Base-by-base conservation (phyloP, 2,888 invertebrate genomes). In the Coecobrya sp. region DNA sequence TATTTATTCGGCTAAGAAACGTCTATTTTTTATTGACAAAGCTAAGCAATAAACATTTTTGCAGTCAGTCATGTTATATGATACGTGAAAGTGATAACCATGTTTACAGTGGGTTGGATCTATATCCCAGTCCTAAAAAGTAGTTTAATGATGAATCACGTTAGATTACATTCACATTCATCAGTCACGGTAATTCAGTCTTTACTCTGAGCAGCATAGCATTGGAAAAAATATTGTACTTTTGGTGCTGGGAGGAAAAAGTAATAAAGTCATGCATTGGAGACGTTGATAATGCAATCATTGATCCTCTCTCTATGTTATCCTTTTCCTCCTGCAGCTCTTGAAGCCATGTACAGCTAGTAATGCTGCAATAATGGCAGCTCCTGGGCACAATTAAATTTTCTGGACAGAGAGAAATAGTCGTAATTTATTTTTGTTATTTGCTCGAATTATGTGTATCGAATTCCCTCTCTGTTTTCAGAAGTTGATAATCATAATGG, bases 361-460 rank as follows among this genome's bases (percentile, higher is more conserved):
- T 16, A 45, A 55, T 49, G 52, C 27, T 85, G 73, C 45, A 86
- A 86, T 86, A 73, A 70, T 55, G 65, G 27, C 79, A 45, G 92
- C 92, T 92, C 42, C 68, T 36, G 82, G 92, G 92, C 92, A 87
- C 92, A 92, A 92, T 88, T 92, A 92, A 92, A 92, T 87, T 92
- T 85, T 82, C 76, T 86, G 62, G 92, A 92, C 87, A 68, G 87
- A 87, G 87, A 87, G 92, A 84, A 92, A 92, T 92, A 45, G 84
- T 87, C 59, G 91, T 92, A 92, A 92, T 92, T 92, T 92, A 76
- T 87, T 84, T 91, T 92, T 87, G 86, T 86, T 76, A 85, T 89
- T 73, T 84, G 73, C 68, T 65, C 13, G 76, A 68, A 79, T 65
- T 65, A 11, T 52, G 45, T 59, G 42, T 85, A 79, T 73, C 85